These are phyloP conservation scores for Synergus itoensis DNA, from an alignment of 2,888 invertebrate genomes.

Conservation along the genomic window DNA sequence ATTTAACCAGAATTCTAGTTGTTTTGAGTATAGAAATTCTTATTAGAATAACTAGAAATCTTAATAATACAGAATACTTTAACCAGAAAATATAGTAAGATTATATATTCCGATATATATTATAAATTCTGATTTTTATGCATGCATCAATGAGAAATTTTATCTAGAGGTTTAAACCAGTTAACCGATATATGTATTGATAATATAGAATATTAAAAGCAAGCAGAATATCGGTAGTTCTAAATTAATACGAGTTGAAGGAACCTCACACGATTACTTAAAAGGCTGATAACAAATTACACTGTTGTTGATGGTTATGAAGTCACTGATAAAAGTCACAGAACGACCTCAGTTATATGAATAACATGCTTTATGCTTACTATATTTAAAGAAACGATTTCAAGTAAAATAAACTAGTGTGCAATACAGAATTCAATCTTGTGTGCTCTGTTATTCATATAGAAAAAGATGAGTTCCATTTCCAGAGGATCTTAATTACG, in stretches of 20 bases:
- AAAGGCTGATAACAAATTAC: slow-evolving; percentile 14
- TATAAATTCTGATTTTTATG: too few species aligned
- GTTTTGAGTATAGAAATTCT: too few species aligned
- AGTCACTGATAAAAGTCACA: neutral
- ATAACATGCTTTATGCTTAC: neutral
- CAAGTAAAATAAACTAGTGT: neutral
- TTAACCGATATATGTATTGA: neutral
- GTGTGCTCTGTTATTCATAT: too few species aligned
- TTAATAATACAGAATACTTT: too few species aligned
- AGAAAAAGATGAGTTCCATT: too few species aligned
- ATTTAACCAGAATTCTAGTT: too few species aligned
- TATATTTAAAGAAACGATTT: neutral
- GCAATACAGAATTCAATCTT: neutral
- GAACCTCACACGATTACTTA: slow-evolving; percentile 18
- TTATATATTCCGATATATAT: too few species aligned
- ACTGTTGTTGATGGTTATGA: neutral
- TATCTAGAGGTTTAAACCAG: neutral
- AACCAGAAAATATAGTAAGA: too few species aligned
- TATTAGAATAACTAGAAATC: too few species aligned
- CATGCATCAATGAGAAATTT: neutral
- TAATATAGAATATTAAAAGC: neutral
- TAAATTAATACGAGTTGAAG: neutral
- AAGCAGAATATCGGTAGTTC: neutral
- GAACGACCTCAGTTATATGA: neutral
- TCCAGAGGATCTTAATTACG: too few species aligned